phyloP scores from a whole-genome alignment of 2,888 invertebrate species.

The Melanchra persicariae region DNA sequence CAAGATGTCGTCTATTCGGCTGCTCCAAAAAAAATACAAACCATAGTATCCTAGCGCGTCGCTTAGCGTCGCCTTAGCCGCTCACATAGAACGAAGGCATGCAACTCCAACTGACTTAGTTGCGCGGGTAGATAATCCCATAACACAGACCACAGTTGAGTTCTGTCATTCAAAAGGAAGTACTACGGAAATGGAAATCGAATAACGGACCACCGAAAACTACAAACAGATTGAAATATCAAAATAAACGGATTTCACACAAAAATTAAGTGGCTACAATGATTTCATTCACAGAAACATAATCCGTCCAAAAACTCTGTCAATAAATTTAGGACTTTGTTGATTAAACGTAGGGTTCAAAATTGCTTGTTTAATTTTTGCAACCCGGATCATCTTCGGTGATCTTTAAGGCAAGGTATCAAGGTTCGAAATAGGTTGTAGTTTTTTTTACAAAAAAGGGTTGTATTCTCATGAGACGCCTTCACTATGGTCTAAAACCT shows the following conservation, averaged over 20 bases:
- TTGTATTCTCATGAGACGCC: constrained; percentile 72
- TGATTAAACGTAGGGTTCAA: fast-evolving
- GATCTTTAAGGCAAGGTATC: constrained; percentile 8
- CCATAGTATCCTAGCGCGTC: neutral
- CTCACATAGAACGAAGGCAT: neutral
- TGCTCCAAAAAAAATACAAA: too few species aligned
- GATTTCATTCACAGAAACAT: constrained; percentile 53
- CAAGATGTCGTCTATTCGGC: too few species aligned
- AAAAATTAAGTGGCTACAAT: constrained; percentile 64
- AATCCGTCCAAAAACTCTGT: neutral
- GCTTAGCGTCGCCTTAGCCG: neutral
- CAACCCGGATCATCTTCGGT: neutral
- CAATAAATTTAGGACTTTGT: constrained; percentile 1
- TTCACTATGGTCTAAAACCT: constrained; percentile 75
- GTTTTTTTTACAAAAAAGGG: constrained; percentile 27
- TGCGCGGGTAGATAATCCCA: constrained; percentile 46
- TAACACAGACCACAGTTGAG: constrained; percentile 25
- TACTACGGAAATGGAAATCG: constrained; percentile 29
- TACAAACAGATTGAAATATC: constrained; percentile 62
- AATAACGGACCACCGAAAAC: constrained; percentile 39
- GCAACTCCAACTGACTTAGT: constrained; percentile 2
- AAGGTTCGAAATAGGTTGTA: constrained; percentile 46
- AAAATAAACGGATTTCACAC: constrained; percentile 59
- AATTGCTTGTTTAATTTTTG: neutral
- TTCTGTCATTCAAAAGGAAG: constrained; percentile 51